Base-by-base conservation (phyloP, 1,140 invertebrate species). In the Lethrus apterus region DNA sequence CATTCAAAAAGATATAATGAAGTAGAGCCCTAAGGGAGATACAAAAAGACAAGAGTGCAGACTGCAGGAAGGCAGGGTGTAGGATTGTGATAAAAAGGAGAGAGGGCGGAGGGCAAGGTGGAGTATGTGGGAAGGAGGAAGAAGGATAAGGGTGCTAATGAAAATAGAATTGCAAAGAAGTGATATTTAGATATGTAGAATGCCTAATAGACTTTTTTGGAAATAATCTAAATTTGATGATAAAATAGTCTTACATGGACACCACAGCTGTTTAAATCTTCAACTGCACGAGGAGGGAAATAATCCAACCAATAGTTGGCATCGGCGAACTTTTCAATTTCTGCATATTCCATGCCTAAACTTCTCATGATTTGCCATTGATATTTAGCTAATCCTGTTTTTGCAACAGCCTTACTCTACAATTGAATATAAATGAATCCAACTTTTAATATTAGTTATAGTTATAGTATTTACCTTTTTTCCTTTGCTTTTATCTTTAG, bases 291-390 rank as follows among this genome's bases (percentile, higher is more conserved):
- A 13, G 91, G 92, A 52, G 97, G 96, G 67, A 99, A 99, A 69
- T 98, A 98, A 43, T 89, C 78, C 0, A 97, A 71, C 97, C 97
- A 99, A 68, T 97, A 80, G 40, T 76, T 67, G 10, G 88, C 77
- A 73, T 98, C 83, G 19, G 93, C 84, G 79, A 99, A 99, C 40
- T 86, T 77, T 51, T 80, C 79, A 42, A 99, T 99, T 66, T 99
- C 93, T 36, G 89, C 81, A 62, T 99, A 84, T 23, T 74, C 62
- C 2, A 99, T 68, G 0, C 94, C 95, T 35, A 99, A 69, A 64
- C 86, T 86, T 64, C 86, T 73, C 97, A 99, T 99, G 36, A 99
- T 99, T 68, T 98, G 86, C 96, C 96, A 99, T 63, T 99, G 97
- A 65, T 89, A 99, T 67, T 95, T 98, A 0, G 84, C 79, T 5